Conservation (phyloP, 2,797 vertebrate genomes). For the Urosaurus nigricauda region DNA sequence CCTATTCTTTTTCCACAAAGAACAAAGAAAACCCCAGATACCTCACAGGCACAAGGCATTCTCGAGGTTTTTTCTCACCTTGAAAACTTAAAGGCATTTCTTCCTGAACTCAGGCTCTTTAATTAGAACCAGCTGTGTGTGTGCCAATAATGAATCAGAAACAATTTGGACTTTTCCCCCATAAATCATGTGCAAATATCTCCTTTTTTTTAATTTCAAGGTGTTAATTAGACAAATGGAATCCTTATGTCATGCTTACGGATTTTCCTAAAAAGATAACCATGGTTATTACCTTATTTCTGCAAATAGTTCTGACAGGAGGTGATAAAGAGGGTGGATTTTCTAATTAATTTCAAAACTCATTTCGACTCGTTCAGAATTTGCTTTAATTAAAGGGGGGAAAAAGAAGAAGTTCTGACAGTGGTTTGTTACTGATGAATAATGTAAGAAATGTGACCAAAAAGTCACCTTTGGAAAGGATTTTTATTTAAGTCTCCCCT, state of each 20-base stretch:
- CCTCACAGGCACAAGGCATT: neutral
- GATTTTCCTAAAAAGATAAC: slow-evolving; percentile 55
- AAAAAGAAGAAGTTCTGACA: slow-evolving; percentile 47
- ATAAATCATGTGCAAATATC: slow-evolving; percentile 45
- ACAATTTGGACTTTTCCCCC: slow-evolving; percentile 17
- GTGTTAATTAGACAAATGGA: slow-evolving; percentile 58
- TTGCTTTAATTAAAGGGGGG: slow-evolving; percentile 58
- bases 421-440: slow-evolving; percentile 46
- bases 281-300: slow-evolving; percentile 53
- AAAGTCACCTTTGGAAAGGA: slow-evolving; percentile 32
- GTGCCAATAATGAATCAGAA: slow-evolving; percentile 54
- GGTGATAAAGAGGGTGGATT: slow-evolving; percentile 58
- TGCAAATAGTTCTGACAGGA: slow-evolving; percentile 58
- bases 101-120: slow-evolving; percentile 42
- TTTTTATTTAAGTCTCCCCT: slow-evolving; percentile 51
- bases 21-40: neutral
- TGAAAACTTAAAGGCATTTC: slow-evolving; percentile 27
- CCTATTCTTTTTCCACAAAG: neutral
- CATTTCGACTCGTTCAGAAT: slow-evolving; percentile 52
- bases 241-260: slow-evolving; percentile 16
- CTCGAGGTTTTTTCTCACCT: slow-evolving; percentile 2
- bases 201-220: slow-evolving; percentile 40
- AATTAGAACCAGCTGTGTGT: slow-evolving; percentile 51
- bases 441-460: slow-evolving; percentile 37
- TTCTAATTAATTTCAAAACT: slow-evolving; percentile 62